Evolutionary conservation across 92 coral and sea anemone genomes (phyloP), one percentile per base, ranked within the genome.

Genomic region (Desmophyllum pertusum): DNA sequence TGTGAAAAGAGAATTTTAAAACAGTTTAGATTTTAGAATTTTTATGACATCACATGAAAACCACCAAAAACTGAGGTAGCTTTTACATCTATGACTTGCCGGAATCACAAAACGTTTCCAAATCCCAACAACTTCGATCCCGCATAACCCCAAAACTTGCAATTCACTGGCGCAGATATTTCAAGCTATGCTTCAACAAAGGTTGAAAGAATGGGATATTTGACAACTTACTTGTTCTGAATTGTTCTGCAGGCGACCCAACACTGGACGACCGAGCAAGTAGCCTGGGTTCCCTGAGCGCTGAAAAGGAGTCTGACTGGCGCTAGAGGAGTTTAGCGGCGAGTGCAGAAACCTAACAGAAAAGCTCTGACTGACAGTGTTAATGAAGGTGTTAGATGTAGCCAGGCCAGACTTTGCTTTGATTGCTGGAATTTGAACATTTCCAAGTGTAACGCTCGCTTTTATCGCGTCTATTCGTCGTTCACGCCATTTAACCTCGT

Each of bases 201-300:
- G 13, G 19, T 0, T 13, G 36, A 27, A 40, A 42, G 39, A 29
- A 30, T 43, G 31, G 31, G 29, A 13, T 50, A 29, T n/a, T 29
- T 33, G 1, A 15, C 55, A 55, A 80, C 84, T 50, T 50, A 80
- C 84, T 17, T 80, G 66, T 80, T 76, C 68, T 55, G 65, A 80
- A 41, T n/a, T 53, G 52, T 70, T 76, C 23, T 42, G 70, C 65
- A 68, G 72, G 37, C 75, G 80, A 79, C 90, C 89, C 81, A 96
- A 64, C 83, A 96, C 89, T 27, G 87, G 94, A 50, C 84, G 89
- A 63, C 98, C 99, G 38, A 37, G 88, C 43, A 86, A 35, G 88
- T 96, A 96, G 63, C 99, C 99, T 70, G 99, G 99, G 80, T 94
- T 96, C 48, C 99, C 99, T 21, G 98, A 89, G 55, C 98, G 91